Base-by-base conservation (phyloP, 2,888 invertebrate species). In the Volucella zonaria region DNA sequence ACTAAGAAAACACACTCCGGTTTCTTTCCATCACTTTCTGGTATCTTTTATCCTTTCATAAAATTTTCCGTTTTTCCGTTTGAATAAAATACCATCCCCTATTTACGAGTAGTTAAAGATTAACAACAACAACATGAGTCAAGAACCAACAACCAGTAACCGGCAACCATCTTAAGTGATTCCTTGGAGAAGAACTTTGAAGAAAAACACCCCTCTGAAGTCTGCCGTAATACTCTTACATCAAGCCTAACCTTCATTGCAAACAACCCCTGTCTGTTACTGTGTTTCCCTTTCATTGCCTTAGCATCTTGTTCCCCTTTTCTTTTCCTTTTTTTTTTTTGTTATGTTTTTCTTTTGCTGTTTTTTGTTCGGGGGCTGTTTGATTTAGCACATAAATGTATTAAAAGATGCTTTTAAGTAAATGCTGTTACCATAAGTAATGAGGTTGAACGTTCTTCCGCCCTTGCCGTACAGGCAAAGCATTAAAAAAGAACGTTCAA, bases 401-500 rank as follows among this genome's bases (percentile, higher is more conserved):
- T 87, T 87, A 87, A 87, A 86, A 87, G 86, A 83, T 87, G 87
- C 87, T 87, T 87, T 87, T 87, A 87, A 87, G 86, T 75, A 87
- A 86, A 87, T 86, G 77, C 82, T 76, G 81, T 85, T 86, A 86
- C 85, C 78, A 86, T 76, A 86, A 86, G 73, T 77, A 77, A 81
- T 77, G 73, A 82, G 78, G 78, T 70, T 74, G 74, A 79, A 64
- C 58, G 74, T 64, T 82, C 56, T 73, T 77, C 68, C 71, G 66
- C 54, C 43, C 23, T 51, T 51, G 49, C 43, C 31, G 23, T n/a
- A 38, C 31, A 6, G 6, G 0, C 31, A 1, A 31, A 31, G 6
- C 31, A 31, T 31, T 31, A 31, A 31, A 31, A 31, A 31, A 31
- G 31, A 31, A 31, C 31, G 31, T 31, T 31, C 31, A 31, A 6